Evolutionary conservation across 2,113 vertebrate genomes (phyloP).

Genomic region (Bothrops jararaca): DNA sequence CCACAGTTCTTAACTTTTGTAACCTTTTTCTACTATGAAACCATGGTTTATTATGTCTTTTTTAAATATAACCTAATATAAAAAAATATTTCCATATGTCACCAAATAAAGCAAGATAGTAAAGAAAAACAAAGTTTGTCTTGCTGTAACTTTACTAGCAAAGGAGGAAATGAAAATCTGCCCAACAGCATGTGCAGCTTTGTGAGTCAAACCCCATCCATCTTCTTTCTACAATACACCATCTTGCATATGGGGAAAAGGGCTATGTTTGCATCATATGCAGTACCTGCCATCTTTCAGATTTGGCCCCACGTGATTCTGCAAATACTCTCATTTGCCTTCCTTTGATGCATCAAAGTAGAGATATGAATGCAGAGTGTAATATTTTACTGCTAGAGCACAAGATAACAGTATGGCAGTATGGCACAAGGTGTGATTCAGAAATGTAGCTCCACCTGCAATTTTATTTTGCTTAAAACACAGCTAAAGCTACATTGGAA

Average conservation of each 20-base stretch:
- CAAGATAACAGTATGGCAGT: background rate
- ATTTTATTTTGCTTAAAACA: constrained; percentile 23
- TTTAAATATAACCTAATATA: background rate
- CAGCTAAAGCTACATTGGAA: background rate
- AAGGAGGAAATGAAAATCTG: background rate
- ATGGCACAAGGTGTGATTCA: background rate
- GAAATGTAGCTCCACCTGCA: background rate
- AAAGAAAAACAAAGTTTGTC: background rate
- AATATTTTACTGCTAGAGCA: background rate
- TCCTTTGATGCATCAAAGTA: background rate
- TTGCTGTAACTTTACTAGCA: background rate
- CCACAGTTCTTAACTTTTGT: background rate
- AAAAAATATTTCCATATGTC: background rate
- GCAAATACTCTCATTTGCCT: background rate
- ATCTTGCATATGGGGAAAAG: background rate
- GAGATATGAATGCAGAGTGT: background rate
- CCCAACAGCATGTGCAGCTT: background rate
- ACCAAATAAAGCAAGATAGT: background rate
- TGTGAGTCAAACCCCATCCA: background rate
- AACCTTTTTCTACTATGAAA: background rate
- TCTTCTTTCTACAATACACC: background rate
- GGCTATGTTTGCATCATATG: background rate
- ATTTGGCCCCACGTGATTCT: background rate
- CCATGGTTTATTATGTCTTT: background rate
- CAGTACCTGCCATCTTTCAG: background rate